These are phyloP conservation scores for Hypomecis punctinalis DNA, from an alignment of 2,888 invertebrate species.

Conservation along the genomic window DNA sequence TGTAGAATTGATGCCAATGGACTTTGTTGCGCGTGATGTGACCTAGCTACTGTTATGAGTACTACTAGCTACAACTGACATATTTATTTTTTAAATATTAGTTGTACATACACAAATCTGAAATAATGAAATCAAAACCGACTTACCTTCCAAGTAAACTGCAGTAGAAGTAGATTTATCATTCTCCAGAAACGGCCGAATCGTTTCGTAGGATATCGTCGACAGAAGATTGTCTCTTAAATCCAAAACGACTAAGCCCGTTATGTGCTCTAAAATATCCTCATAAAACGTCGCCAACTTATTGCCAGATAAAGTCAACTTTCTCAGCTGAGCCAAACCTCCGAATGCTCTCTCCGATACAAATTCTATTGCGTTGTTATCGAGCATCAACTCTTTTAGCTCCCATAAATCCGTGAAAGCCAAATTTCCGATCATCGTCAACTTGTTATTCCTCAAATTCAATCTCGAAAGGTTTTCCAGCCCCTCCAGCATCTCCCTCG, in stretches of 20 bases:
- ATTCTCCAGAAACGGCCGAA: constrained; percentile 90
- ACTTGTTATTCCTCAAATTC: constrained; percentile 89
- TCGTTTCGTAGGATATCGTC: constrained; percentile 90
- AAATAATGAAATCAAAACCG: constrained; percentile 43
- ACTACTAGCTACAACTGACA: no score
- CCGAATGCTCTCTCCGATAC: constrained; percentile 91
- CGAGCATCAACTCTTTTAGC: constrained; percentile 88
- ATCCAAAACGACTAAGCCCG: constrained; percentile 89
- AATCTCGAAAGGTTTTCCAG: constrained; percentile 89
- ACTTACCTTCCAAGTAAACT: constrained; percentile 92
- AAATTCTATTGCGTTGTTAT: constrained; percentile 88
- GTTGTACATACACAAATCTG: no score
- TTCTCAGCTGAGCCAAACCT: constrained; percentile 89
- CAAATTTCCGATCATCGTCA: constrained; percentile 91
- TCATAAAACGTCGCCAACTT: constrained; percentile 89
- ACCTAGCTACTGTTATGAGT: no score
- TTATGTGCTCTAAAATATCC: constrained; percentile 89
- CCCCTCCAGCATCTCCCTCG: constrained; percentile 91
- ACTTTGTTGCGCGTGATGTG: no score
- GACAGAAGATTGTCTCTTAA: constrained; percentile 90
- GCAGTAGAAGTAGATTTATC: constrained; percentile 89
- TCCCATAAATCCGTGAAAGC: constrained; percentile 92
- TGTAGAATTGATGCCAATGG: no score
- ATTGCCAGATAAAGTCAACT: constrained; percentile 90
- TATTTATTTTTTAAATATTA: no score